Base-by-base conservation (phyloP, 2,113 vertebrate genomes). In the Entelurus aequoreus region DNA sequence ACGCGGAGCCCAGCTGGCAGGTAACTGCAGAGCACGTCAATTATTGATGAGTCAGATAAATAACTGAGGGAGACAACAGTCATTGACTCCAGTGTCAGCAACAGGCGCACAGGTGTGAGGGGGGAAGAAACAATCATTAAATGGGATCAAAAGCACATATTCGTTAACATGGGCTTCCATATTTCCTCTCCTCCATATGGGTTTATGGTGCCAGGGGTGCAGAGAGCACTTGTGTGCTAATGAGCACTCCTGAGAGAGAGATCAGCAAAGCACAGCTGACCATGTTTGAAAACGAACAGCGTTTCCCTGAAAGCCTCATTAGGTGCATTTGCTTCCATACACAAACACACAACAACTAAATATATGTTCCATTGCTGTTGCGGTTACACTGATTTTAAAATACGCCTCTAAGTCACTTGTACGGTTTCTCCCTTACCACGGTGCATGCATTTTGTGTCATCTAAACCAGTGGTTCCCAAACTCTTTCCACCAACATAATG, bases 1-100 rank as follows among this genome's bases (percentile, higher is more conserved):
- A 93, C 48, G 92, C 93, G 5, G 92, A 94, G 78, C 92, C 93
- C 80, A 93, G 92, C 86, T 94, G 93, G 92, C 92, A 93, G 93
- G 93, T 94, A 84, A 89, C 81, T 28, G 28, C 68, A 79, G 69
- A 60, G 72, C 64, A 10, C 38, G 70, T 53, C 38, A 40, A 87
- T 82, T 66, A 88, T 86, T 80, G 59, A 86, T 85, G 63, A 82
- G 76, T 62, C 54, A 75, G 66, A 60, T 72, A 78, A 83, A 82
- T 76, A 69, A 72, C n/a, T 62, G 74, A 70, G 65, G 57, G 58
- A 56, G 60, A 55, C 62, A 52, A 63, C 68, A 64, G 46, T 57
- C 71, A 44, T 64, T 72, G 80, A 81, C 84, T 79, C 75, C 63
- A 35, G 69, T 72, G 78, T 77, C 76, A 67, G 65, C 63, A 71